Evolutionary conservation across 1,140 invertebrate species (phyloP), one percentile per base, ranked within the genome.

Genomic region (Formica exsecta): DNA sequence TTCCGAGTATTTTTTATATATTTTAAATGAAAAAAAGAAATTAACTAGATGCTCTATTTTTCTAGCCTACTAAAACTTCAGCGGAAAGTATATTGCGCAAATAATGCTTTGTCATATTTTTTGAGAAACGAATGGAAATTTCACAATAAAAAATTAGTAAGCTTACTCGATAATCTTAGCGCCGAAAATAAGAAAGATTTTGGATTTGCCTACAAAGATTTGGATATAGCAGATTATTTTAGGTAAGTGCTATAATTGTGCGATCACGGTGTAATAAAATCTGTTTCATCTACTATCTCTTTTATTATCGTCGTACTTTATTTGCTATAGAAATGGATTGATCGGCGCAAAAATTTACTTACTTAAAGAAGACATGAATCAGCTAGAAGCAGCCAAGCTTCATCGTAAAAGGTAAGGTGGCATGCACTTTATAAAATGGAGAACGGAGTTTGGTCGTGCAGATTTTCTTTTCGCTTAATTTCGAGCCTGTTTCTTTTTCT

Each of bases 81-180:
- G 92, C 95, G 97, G 11, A 97, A 97, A 87, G 96, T 99, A 9
- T 97, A 97, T 90, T 96, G 61, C 97, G 48, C 98, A 0, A 97
- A 97, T 51, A 95, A 95, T 9, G 97, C 97, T 3, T 91, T 99
- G 4, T 95, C 97, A 66, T 98, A 97, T 90, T 99, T 98, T 90
- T 96, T 98, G 0, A 96, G 95, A 0, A 96, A 98, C 85, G 96
- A 98, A 92, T 99, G 98, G 98, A 95, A 95, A 8, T 99, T 99
- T 92, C 92, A 95, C 29, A 98, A 98, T 87, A 94, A 96, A 1
- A 98, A 98, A 86, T 96, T 98, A 38, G 89, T 96, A 11, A 92
- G 94, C 1, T 93, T 99, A 19, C 95, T 97, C 77, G 92, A 95
- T 0, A 89, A 94, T 7, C 93, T 99, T 77, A 95, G 96, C 59